These are phyloP conservation scores for Naso thynnoides DNA, from an alignment of 2,797 vertebrate genomes.

Conservation along the genomic window DNA sequence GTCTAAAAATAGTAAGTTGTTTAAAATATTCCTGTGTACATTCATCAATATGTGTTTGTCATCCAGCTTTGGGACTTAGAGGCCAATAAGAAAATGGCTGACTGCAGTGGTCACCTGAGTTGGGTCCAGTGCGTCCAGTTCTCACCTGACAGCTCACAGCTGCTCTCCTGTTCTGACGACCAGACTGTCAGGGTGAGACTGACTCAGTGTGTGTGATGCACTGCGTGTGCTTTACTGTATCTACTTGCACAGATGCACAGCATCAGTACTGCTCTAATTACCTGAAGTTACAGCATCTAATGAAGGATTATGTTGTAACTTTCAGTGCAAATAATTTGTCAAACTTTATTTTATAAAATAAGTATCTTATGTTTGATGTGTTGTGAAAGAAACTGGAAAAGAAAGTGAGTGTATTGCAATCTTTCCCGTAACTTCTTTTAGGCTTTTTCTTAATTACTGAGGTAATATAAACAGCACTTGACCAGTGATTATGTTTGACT, in stretches of 20 bases:
- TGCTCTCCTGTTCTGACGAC: conserved; percentile 96
- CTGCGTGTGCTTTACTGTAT: background rate
- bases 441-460: conserved; percentile 9
- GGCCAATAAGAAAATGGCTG: conserved; percentile 90
- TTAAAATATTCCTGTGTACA: background rate
- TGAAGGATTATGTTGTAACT: background rate
- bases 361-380: no score
- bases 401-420: background rate
- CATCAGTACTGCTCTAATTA: conserved; percentile 31
- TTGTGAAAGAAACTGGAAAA: no score
- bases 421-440: background rate
- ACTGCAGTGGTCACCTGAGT: conserved; percentile 95
- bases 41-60: conserved; percentile 27
- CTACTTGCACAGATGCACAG: background rate
- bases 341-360: background rate
- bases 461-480: background rate
- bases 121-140: conserved; percentile 95
- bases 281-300: background rate
- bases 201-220: conserved; percentile 14
- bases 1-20: background rate
- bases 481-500: conserved; percentile 12
- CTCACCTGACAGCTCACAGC: conserved; percentile 91
- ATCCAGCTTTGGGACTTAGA: conserved; percentile 93
- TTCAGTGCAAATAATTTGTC: background rate
- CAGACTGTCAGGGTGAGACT: conserved; percentile 92